Evolutionary conservation across 2,113 vertebrate genomes (phyloP).

Genomic region (Xiphophorus maculatus): DNA sequence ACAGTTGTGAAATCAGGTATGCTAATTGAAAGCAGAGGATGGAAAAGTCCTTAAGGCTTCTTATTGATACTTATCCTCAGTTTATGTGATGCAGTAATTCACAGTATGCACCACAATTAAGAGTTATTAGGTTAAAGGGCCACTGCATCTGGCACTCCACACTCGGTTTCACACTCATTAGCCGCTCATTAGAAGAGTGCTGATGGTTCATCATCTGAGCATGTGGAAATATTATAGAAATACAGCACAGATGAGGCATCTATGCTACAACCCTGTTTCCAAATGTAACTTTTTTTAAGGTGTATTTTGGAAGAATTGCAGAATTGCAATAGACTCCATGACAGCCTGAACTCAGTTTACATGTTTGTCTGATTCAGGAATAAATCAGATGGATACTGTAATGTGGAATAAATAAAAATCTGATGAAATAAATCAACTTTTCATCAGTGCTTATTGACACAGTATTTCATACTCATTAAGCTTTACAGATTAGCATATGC

Average conservation of each 20-base stretch:
- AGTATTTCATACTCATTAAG: not conserved
- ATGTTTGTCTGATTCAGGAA: not conserved
- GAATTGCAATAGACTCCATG: not conserved
- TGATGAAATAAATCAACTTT: not conserved
- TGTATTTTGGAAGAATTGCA: not conserved
- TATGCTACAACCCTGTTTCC: not conserved
- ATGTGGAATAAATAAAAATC: not conserved
- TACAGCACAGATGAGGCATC: slow-evolving; percentile 20
- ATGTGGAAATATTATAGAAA: slow-evolving; percentile 56
- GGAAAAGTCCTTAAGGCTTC: slow-evolving; percentile 25
- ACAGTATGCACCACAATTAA: slow-evolving; percentile 41
- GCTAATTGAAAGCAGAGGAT: slow-evolving; percentile 24
- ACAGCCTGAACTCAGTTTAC: not conserved
- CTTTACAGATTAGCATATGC: not conserved
- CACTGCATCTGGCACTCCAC: slow-evolving; percentile 58
- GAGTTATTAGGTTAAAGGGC: slow-evolving; percentile 61
- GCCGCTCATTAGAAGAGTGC: slow-evolving; percentile 58
- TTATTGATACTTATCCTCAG: slow-evolving; percentile 44
- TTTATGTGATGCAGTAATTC: slow-evolving; percentile 48
- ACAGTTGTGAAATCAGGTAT: slow-evolving; percentile 23
- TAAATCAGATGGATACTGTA: not conserved
- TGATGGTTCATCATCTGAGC: slow-evolving; percentile 44
- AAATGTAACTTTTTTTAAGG: not conserved
- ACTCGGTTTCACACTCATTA: slow-evolving; percentile 64
- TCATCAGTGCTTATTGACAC: not conserved